Evolutionary conservation across 1,140 invertebrate genomes (phyloP).

Genomic region (Drosophila mayri): DNA sequence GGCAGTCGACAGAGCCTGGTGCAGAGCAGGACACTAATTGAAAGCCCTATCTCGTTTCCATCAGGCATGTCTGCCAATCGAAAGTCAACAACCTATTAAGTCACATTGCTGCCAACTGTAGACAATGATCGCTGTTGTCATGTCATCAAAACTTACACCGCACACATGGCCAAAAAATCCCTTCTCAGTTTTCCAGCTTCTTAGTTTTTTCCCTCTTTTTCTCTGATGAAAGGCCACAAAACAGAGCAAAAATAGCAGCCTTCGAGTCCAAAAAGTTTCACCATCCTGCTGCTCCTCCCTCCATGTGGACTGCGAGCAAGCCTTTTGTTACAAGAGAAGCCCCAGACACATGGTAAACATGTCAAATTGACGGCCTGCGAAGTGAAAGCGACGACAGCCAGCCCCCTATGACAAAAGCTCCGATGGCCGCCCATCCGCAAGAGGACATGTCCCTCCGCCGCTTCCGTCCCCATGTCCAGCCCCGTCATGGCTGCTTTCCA

Average conservation of each 20-base stretch:
- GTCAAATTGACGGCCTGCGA: conserved; percentile 81
- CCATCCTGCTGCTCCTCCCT: conserved; percentile 1
- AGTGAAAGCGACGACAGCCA: conserved; percentile 73
- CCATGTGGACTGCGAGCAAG: conserved; percentile 45
- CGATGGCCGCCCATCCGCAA: conserved; percentile 27
- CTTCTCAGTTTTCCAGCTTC: conserved; percentile 6
- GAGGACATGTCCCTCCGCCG: conserved; percentile 3
- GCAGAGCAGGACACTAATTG: conserved; percentile 38
- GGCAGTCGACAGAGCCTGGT: conserved; percentile 9
- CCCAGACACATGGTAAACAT: conserved; percentile 82
- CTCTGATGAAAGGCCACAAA: conserved; percentile 31
- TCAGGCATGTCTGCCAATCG: conserved; percentile 42
- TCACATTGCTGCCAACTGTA: conserved; percentile 50
- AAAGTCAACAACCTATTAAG: conserved; percentile 67
- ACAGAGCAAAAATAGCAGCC: conserved; percentile 46
- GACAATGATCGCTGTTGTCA: conserved; percentile 69
- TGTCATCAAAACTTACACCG: conserved; percentile 58
- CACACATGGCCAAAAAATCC: conserved; percentile 41
- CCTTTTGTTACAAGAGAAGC: conserved; percentile 74
- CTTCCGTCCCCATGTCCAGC: conserved; percentile 6
- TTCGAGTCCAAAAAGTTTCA: conserved; percentile 57
- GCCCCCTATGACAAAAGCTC: conserved; percentile 64
- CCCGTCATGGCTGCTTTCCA: conserved; percentile 18
- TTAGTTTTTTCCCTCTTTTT: not conserved
- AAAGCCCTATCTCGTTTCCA: conserved; percentile 28